Conservation (phyloP, 2,888 invertebrate species). For the Parnassius mnemosyne region DNA sequence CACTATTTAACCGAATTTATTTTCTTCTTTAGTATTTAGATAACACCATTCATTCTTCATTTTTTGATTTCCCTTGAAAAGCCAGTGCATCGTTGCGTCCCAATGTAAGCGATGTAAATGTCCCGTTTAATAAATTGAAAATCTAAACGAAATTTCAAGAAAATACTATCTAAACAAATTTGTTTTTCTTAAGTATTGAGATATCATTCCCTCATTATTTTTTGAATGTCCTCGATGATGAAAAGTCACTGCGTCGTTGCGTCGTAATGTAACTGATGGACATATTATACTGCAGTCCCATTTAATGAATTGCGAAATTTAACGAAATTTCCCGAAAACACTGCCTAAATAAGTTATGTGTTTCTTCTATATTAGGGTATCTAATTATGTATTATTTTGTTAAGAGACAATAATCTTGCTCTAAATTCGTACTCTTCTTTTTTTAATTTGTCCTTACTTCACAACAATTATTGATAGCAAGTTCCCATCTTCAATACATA, state of each 20-base stretch:
- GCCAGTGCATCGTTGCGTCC: slow-evolving; percentile 25
- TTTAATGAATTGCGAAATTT: slow-evolving; percentile 21
- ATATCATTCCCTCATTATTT: not conserved
- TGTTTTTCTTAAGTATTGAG: too few relatives aligned
- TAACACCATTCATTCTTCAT: not conserved
- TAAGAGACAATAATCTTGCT: too few relatives aligned
- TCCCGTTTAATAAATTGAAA: slow-evolving; percentile 23
- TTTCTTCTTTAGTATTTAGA: not conserved
- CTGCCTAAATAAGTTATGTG: not conserved
- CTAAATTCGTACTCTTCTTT: too few relatives aligned
- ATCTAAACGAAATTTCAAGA: slow-evolving; percentile 1
- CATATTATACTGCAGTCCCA: slow-evolving; percentile 24
- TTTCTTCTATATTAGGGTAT: not conserved
- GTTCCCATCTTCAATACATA: too few relatives aligned
- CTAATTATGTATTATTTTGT: too few relatives aligned
- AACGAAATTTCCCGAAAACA: slow-evolving; percentile 1
- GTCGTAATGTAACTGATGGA: slow-evolving; percentile 33
- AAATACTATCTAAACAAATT: not conserved
- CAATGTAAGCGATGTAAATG: slow-evolving; percentile 35
- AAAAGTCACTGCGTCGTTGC: slow-evolving; percentile 19
- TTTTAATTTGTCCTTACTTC: too few relatives aligned
- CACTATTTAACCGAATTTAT: not conserved
- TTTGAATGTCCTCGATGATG: slow-evolving; percentile 23
- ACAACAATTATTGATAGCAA: too few relatives aligned
- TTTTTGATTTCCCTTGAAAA: slow-evolving; percentile 23